phyloP scores from a whole-genome alignment of 1,140 invertebrate genomes.

The Eulimnadia texana region DNA sequence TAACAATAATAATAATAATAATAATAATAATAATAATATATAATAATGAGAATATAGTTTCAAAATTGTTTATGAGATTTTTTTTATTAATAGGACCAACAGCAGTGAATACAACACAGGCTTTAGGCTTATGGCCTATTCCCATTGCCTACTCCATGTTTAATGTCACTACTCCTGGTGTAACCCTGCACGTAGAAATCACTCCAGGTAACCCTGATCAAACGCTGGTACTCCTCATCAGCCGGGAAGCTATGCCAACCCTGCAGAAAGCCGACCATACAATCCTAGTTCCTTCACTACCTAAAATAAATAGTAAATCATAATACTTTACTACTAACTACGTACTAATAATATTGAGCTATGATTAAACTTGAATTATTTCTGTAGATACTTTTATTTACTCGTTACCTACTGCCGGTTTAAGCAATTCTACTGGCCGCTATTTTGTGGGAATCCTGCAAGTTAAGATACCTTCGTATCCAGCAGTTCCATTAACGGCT shows the following conservation, averaged over 20 bases:
- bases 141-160: constrained; percentile 14
- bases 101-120: neutral
- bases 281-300: constrained; percentile 18
- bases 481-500: constrained; percentile 1
- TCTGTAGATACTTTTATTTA: neutral
- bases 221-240: constrained; percentile 22
- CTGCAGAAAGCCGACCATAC: constrained; percentile 22
- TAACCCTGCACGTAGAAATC: constrained; percentile 25
- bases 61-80: too few relatives aligned
- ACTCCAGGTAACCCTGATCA: constrained; percentile 20
- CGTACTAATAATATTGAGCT: too few relatives aligned
- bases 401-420: neutral
- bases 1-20: too few relatives aligned
- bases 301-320: constrained; percentile 19
- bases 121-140: neutral
- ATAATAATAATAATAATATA: too few relatives aligned
- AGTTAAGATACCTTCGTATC: constrained; percentile 17
- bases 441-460: constrained; percentile 25
- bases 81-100: too few relatives aligned
- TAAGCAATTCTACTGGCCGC: constrained; percentile 22
- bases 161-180: constrained; percentile 23
- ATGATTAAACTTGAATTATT: too few relatives aligned
- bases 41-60: too few relatives aligned
- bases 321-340: too few relatives aligned
- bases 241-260: constrained; percentile 22